A percentile compares a stretch with the other conserved stretches of the same genome.
Evolutionary conservation across 2,888 invertebrate genomes (phyloP).

Genomic region (Listrodromus nycthemerus): DNA sequence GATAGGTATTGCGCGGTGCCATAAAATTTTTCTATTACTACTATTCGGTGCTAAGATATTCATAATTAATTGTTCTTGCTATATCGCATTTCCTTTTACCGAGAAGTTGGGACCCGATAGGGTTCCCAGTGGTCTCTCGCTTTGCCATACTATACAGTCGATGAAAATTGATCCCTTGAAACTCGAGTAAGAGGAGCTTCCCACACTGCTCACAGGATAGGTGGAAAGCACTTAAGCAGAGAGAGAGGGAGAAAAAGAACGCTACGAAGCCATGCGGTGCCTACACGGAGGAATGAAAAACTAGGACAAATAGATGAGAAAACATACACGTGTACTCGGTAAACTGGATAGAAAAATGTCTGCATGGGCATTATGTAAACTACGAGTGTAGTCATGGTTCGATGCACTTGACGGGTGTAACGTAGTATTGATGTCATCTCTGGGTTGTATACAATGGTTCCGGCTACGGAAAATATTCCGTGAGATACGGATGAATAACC

Average conservation of each 20-base stretch:
- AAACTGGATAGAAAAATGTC: constrained; percentile 21
- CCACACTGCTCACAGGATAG: constrained; percentile 1
- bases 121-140: constrained; percentile 2
- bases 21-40: background rate
- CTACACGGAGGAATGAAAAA: background rate
- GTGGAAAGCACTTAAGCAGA: constrained; percentile 48
- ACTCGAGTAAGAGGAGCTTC: constrained; percentile 16
- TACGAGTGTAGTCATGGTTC: constrained; percentile 19
- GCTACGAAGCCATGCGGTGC: background rate
- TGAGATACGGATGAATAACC: background rate
- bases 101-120: constrained; percentile 12
- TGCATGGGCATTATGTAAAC: constrained; percentile 27
- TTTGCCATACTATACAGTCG: background rate
- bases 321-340: constrained; percentile 14
- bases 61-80: constrained; percentile 30
- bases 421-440: constrained; percentile 12
- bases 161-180: constrained; percentile 47
- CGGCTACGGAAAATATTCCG: constrained; percentile 14
- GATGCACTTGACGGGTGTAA: constrained; percentile 39
- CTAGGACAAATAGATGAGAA: background rate
- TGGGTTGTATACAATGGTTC: background rate
- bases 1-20: background rate
- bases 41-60: background rate
- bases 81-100: constrained; percentile 40
- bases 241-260: background rate